phyloP scores from a whole-genome alignment of 2,113 vertebrate genomes.

The Tupaia tana region DNA sequence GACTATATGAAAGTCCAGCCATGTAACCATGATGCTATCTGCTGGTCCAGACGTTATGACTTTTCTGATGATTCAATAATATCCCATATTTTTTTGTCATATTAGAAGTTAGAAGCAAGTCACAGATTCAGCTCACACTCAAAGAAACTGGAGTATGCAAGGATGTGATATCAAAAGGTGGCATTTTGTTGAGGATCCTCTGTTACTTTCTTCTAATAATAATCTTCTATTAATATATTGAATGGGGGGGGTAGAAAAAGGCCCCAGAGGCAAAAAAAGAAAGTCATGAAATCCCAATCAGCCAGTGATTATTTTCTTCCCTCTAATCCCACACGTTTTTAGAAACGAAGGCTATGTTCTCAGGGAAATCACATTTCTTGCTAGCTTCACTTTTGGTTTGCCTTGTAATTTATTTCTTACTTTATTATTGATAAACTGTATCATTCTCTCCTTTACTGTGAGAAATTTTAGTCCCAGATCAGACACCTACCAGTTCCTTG shows the following conservation, averaged over 20 bases:
- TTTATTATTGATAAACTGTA: constrained; percentile 64
- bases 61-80: neutral
- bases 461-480: constrained; percentile 28
- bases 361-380: constrained; percentile 46
- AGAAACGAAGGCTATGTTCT: constrained; percentile 56
- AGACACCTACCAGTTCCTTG: constrained; percentile 58
- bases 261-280: neutral
- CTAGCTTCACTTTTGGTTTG: constrained; percentile 21
- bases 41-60: too few species aligned
- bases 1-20: too few species aligned
- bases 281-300: neutral
- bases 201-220: neutral
- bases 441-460: constrained; percentile 6
- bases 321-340: neutral
- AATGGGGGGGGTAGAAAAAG: neutral
- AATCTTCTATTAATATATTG: neutral
- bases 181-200: neutral
- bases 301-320: neutral
- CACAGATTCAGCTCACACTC: neutral
- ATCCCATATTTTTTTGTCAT: neutral
- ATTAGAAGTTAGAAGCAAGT: neutral
- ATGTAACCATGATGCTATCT: too few species aligned
- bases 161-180: neutral
- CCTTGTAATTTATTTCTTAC: constrained; percentile 63
- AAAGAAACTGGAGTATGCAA: neutral